phyloP scores from a whole-genome alignment of 2,888 invertebrate genomes.

The Ectemnius continuus region DNA sequence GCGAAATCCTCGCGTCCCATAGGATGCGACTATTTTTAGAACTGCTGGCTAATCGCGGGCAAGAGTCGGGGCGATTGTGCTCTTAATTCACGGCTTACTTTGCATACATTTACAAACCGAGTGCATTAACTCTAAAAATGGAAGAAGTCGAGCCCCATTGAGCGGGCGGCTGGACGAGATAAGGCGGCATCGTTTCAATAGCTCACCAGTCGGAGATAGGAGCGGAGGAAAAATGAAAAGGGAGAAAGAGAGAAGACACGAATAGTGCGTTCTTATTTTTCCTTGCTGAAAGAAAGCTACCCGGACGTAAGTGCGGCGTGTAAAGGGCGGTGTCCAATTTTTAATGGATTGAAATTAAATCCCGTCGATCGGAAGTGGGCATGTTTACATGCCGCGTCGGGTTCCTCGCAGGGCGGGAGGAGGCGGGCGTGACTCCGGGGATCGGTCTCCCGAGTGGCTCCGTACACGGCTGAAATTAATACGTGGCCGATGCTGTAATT shows the following conservation, averaged over 20 bases:
- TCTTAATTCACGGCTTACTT: no score
- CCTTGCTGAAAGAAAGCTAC: not conserved
- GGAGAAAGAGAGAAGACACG: not conserved
- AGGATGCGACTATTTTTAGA: no score
- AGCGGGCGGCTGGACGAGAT: not conserved
- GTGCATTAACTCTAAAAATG: no score
- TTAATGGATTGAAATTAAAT: constrained; percentile 31
- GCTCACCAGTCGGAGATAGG: not conserved
- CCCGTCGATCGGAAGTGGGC: constrained; percentile 49
- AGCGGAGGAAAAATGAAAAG: not conserved
- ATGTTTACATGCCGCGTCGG: constrained; percentile 39
- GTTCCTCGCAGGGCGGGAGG: not conserved
- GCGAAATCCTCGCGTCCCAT: no score
- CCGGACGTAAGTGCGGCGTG: constrained; percentile 1
- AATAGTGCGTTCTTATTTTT: not conserved
- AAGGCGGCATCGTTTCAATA: not conserved
- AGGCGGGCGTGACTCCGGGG: not conserved
- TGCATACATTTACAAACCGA: no score
- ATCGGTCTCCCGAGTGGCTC: constrained; percentile 36
- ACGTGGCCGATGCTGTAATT: constrained; percentile 63
- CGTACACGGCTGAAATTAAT: constrained; percentile 56
- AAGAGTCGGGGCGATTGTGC: no score
- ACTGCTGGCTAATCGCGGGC: no score
- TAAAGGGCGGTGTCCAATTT: constrained; percentile 10
- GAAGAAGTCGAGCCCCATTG: no score